phyloP scores from a whole-genome alignment of 2,797 vertebrate species.

The Pygocentrus nattereri region DNA sequence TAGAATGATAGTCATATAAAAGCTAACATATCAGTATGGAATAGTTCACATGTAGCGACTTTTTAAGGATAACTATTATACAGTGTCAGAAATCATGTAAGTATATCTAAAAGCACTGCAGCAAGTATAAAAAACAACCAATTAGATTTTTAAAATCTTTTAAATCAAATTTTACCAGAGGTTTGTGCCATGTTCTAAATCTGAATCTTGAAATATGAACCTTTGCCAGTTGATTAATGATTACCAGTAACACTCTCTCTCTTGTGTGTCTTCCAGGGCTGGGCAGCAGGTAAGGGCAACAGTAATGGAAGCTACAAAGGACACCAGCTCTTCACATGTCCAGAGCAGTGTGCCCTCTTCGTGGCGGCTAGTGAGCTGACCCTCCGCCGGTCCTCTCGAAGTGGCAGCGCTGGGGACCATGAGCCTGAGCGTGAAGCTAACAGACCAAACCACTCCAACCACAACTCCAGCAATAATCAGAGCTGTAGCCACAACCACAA shows the following conservation, averaged over 20 bases:
- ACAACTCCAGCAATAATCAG: constrained; percentile 21
- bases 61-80: too few relatives aligned
- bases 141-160: too few relatives aligned
- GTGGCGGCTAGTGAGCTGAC: constrained; percentile 70
- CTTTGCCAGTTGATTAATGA: too few relatives aligned
- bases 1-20: too few relatives aligned
- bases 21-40: too few relatives aligned
- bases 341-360: constrained; percentile 80
- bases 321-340: constrained; percentile 79
- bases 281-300: constrained; percentile 73
- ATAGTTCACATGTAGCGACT: too few relatives aligned
- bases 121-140: too few relatives aligned
- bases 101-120: too few relatives aligned
- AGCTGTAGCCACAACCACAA: constrained; percentile 32
- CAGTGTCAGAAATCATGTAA: too few relatives aligned
- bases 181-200: too few relatives aligned
- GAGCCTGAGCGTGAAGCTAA: constrained; percentile 31
- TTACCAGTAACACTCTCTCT: not conserved
- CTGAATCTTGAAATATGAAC: too few relatives aligned
- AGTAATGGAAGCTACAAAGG: constrained; percentile 79
- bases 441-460: constrained; percentile 14
- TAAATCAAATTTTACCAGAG: too few relatives aligned
- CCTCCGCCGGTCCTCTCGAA: constrained; percentile 58
- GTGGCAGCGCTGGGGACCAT: constrained; percentile 17
- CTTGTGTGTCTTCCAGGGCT: constrained; percentile 68